These are phyloP conservation scores for Nephrotoma flavescens DNA, from an alignment of 2,888 invertebrate species.

Conservation along the genomic window DNA sequence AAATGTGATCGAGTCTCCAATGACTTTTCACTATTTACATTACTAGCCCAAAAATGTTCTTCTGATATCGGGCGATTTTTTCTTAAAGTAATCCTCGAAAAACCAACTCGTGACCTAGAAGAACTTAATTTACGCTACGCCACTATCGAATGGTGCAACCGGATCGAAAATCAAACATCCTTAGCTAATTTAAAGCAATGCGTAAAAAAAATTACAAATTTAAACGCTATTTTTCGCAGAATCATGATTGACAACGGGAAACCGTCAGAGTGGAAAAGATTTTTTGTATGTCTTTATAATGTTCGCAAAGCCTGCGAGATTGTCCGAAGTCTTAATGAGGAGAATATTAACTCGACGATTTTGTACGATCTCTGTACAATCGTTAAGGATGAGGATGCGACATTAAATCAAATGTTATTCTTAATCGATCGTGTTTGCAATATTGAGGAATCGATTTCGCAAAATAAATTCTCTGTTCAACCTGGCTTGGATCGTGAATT, in stretches of 20 bases:
- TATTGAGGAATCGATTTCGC: slow-evolving; percentile 9
- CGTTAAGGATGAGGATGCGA: neutral
- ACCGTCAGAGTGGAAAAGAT: slow-evolving; percentile 11
- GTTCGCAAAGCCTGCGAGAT: slow-evolving; percentile 11
- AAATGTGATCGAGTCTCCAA: slow-evolving; percentile 33
- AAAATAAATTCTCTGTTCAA: slow-evolving; percentile 12
- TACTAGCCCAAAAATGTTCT: slow-evolving; percentile 12
- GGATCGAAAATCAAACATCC: slow-evolving; percentile 1
- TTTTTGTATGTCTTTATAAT: slow-evolving; percentile 11
- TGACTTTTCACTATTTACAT: slow-evolving; percentile 28
- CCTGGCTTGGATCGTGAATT: slow-evolving; percentile 11
- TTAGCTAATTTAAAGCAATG: slow-evolving; percentile 7
- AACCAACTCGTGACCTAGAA: slow-evolving; percentile 11
- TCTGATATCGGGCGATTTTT: slow-evolving; percentile 12
- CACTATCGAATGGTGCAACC: slow-evolving; percentile 14
- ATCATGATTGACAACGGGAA: slow-evolving; percentile 10
- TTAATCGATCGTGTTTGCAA: slow-evolving; percentile 13
- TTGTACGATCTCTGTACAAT: slow-evolving; percentile 5
- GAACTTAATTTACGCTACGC: slow-evolving; percentile 11
- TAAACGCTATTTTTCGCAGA: slow-evolving; percentile 9
- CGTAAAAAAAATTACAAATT: slow-evolving; percentile 11
- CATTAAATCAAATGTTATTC: slow-evolving; percentile 9
- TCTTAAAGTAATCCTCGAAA: slow-evolving; percentile 12
- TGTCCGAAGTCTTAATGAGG: neutral
- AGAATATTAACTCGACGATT: neutral